Conservation (phyloP, 2,113 vertebrate genomes). For the Oxyruncus cristatus region DNA sequence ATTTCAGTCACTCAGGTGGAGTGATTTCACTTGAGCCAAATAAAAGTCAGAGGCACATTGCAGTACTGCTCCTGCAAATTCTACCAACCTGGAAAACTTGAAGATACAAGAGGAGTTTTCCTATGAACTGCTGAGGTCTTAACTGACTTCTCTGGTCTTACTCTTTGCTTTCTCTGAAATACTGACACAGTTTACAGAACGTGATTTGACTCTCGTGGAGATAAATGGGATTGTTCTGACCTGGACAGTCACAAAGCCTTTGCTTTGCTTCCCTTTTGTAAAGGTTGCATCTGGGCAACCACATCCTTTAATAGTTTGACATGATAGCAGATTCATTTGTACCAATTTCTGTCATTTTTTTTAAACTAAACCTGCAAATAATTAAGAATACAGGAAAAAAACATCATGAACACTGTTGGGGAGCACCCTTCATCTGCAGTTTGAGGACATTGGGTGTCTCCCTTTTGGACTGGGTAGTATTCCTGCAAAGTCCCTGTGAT, state of each 20-base stretch:
- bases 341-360: constrained; percentile 8
- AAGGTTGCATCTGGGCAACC: neutral
- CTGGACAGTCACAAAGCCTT: neutral
- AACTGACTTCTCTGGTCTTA: neutral
- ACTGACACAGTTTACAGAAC: neutral
- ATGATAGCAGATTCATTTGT: neutral
- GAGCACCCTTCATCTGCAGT: constrained; percentile 3
- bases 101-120: neutral
- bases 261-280: neutral
- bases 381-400: neutral
- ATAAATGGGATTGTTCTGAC: neutral
- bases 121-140: neutral
- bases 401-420: neutral
- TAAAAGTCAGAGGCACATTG: neutral
- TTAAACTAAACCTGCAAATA: constrained; percentile 33
- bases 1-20: neutral
- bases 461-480: neutral
- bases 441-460: constrained; percentile 5
- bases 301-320: neutral
- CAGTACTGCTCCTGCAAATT: neutral
- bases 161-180: neutral
- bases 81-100: neutral
- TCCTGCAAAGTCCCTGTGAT: neutral
- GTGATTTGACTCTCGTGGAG: neutral
- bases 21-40: neutral